Evolutionary conservation across 2,888 invertebrate genomes (phyloP).

Genomic region (Cremastinae sp.): DNA sequence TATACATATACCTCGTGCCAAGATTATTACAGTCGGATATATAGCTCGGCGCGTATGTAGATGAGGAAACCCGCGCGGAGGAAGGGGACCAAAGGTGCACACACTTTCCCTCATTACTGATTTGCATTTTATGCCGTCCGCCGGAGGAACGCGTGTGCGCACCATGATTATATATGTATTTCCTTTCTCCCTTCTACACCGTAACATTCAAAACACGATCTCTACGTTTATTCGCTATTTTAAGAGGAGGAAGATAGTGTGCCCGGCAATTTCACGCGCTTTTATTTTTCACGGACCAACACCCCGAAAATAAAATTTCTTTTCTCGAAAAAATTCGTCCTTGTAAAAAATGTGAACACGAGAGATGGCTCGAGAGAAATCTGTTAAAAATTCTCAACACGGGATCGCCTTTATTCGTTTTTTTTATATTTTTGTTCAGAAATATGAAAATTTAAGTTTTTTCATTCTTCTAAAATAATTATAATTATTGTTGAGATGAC

Average conservation of each 20-base stretch:
- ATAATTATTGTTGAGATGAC: too few relatives aligned
- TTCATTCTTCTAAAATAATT: too few relatives aligned
- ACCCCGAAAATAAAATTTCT: conserved; percentile 23
- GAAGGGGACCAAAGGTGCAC: conserved; percentile 40
- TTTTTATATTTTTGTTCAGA: too few relatives aligned
- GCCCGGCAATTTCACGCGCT: conserved; percentile 42
- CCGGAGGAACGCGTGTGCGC: conserved; percentile 35
- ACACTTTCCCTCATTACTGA: conserved; percentile 60
- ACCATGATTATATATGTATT: conserved; percentile 54
- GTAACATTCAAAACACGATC: conserved; percentile 52
- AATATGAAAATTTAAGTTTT: too few relatives aligned
- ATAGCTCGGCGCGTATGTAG: conserved; percentile 19
- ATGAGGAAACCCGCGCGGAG: conserved; percentile 27
- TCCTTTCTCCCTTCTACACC: conserved; percentile 51
- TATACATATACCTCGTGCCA: conserved; percentile 24
- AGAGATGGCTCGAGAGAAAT: too few relatives aligned
- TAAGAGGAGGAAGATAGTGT: conserved; percentile 8
- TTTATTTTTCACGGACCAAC: conserved; percentile 32
- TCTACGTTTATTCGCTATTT: conserved; percentile 53
- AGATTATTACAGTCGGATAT: conserved; percentile 30
- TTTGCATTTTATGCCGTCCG: conserved; percentile 57
- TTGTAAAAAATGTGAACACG: too few relatives aligned
- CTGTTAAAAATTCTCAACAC: too few relatives aligned
- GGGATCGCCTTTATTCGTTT: too few relatives aligned
- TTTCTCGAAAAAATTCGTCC: too few relatives aligned